These are phyloP conservation scores for Drosophila rhopaloa DNA, from an alignment of 1,140 invertebrate species.

Conservation along the genomic window DNA sequence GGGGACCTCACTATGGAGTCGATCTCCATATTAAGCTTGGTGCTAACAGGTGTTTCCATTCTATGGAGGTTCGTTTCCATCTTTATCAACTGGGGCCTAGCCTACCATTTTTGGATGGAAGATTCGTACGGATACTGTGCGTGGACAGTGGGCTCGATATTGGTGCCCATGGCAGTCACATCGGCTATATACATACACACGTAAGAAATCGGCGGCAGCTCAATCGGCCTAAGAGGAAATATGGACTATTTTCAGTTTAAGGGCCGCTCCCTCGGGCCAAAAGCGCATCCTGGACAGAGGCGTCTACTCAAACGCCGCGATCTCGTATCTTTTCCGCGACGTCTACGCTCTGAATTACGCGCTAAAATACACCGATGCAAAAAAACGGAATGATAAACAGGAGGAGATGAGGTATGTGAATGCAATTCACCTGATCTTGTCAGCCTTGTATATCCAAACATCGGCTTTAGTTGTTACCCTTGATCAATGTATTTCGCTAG, in stretches of 20 bases:
- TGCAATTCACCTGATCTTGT: background rate
- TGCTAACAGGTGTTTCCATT: slow-evolving; percentile 35
- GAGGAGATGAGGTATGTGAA: slow-evolving; percentile 45
- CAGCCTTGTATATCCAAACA: slow-evolving; percentile 6
- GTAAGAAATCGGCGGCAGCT: slow-evolving; percentile 29
- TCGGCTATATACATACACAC: slow-evolving; percentile 59
- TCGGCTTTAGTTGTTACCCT: background rate
- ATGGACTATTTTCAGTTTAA: slow-evolving; percentile 18
- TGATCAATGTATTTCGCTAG: no score
- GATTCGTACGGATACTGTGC: slow-evolving; percentile 38
- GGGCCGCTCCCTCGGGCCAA: slow-evolving; percentile 3
- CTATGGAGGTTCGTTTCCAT: slow-evolving; percentile 56
- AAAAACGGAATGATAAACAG: slow-evolving; percentile 32
- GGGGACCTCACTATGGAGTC: slow-evolving; percentile 28
- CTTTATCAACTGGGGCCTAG: slow-evolving; percentile 55
- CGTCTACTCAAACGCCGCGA: slow-evolving; percentile 27
- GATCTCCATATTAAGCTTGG: slow-evolving; percentile 29
- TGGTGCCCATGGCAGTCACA: slow-evolving; percentile 56
- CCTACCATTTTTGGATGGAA: slow-evolving; percentile 45
- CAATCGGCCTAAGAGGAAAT: background rate
- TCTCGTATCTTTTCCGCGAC: slow-evolving; percentile 65
- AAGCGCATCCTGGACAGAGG: slow-evolving; percentile 31
- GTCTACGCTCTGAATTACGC: slow-evolving; percentile 39
- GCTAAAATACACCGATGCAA: slow-evolving; percentile 39
- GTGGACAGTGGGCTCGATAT: slow-evolving; percentile 61